phyloP scores from a whole-genome alignment of 2,888 invertebrate species.

The Phengaris arion region DNA sequence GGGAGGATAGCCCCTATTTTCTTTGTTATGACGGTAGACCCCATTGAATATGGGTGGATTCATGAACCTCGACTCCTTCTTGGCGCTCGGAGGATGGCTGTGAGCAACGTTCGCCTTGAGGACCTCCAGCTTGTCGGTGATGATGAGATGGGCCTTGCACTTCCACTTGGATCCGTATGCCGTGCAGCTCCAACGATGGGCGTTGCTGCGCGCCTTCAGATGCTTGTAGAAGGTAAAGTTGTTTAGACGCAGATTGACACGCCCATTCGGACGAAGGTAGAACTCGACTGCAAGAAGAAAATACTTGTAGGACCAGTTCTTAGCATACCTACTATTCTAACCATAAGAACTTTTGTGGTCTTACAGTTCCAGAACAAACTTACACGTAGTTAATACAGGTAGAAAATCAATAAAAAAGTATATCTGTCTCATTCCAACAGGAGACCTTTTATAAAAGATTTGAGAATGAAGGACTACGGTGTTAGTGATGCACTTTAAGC shows the following conservation, averaged over 20 bases:
- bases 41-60: constrained; percentile 38
- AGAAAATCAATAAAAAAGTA: too few relatives aligned
- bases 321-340: not conserved
- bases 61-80: constrained; percentile 43
- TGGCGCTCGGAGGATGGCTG: constrained; percentile 57
- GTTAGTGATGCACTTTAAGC: not conserved
- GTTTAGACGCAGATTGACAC: constrained; percentile 66
- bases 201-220: constrained; percentile 61
- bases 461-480: not conserved
- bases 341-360: not conserved
- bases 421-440: too few relatives aligned
- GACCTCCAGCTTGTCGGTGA: constrained; percentile 64
- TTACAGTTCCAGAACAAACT: too few relatives aligned
- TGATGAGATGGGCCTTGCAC: constrained; percentile 66
- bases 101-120: constrained; percentile 61
- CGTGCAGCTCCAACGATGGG: constrained; percentile 69
- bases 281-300: constrained; percentile 50
- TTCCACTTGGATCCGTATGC: constrained; percentile 67
- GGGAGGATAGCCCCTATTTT: constrained; percentile 36
- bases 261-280: constrained; percentile 65
- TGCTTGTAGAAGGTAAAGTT: constrained; percentile 71
- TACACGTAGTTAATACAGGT: too few relatives aligned
- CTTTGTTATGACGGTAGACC: constrained; percentile 37
- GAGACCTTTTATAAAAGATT: not conserved
- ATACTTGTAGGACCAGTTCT: not conserved